Base-by-base conservation (phyloP, 1,140 invertebrate genomes). In the Idris sp. region DNA sequence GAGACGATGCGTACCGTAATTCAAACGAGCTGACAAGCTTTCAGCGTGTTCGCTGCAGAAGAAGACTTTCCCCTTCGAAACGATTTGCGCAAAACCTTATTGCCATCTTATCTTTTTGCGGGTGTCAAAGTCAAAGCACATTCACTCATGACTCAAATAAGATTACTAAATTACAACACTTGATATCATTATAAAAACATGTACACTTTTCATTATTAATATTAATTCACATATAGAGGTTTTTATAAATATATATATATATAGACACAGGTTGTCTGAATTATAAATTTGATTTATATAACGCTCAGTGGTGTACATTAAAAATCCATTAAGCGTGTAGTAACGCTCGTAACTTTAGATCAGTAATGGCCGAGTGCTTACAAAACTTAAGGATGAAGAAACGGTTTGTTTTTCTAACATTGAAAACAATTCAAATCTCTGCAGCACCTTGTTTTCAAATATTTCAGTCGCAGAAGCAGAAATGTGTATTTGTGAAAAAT, bases 1-100 rank as follows among this genome's bases (percentile, higher is more conserved):
- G 48, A 49, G 36, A 62, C 26, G 49, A 65, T 56, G 51, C 43
- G 44, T 14, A 26, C 44, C 13, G 33, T 58, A 59, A 69, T 54
- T 40, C 58, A 10, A 68, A 62, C 25, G 41, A 35, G 33, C 28
- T 5, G 46, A 44, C 61, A 40, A 54, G 31, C 31, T 54, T 44
- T 65, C 61, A 31, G 9, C 33, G 43, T 9, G 19, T 19, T 31
- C n/a, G 22, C 2, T 41, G 43, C 36, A 10, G 6, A 2, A 3
- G 2, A 8, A 41, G 10, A 68, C 64, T 68, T 68, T 68, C 64
- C 51, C 51, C 40, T 35, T 54, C 30, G 19, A 38, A 28, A 26
- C 13, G 28, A 9, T 19, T 38, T 11, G 16, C 19, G 19, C 54
- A 9, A 8, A 26, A 13, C 11, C 25, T 22, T 33, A n/a, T n/a